phyloP scores from a whole-genome alignment of 2,113 vertebrate species.

The Xyliphius kryptos region DNA sequence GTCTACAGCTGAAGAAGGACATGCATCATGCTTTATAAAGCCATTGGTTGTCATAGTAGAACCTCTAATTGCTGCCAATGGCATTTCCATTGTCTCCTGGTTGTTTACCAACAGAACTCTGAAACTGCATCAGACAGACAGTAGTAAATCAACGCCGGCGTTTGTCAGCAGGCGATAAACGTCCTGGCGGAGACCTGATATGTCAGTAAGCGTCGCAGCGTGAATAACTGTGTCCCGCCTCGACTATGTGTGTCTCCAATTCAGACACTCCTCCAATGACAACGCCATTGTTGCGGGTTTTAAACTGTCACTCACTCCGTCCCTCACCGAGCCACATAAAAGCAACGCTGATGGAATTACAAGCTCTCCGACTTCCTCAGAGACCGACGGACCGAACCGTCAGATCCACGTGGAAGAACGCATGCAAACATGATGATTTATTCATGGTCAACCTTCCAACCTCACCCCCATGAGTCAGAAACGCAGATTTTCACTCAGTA shows the following conservation, averaged over 20 bases:
- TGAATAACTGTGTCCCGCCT: constrained; percentile 34
- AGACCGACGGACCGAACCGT: constrained; percentile 33
- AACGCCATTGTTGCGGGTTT: constrained; percentile 35
- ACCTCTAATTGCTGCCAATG: no score
- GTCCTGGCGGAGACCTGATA: constrained; percentile 31
- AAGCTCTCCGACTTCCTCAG: constrained; percentile 27
- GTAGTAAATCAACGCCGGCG: constrained; percentile 28
- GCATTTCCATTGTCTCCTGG: no score
- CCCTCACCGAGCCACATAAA: constrained; percentile 27
- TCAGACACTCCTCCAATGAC: constrained; percentile 27
- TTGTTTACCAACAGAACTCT: no score
- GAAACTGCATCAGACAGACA: constrained; percentile 7
- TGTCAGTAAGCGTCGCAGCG: constrained; percentile 25
- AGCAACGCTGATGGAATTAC: constrained; percentile 37
- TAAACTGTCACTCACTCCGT: constrained; percentile 41
- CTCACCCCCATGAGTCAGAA: no score
- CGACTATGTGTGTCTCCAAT: constrained; percentile 20
- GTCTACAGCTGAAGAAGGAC: no score
- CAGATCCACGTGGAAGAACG: constrained; percentile 25
- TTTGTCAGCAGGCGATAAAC: constrained; percentile 33
- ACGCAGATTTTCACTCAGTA: neutral
- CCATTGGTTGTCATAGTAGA: no score
- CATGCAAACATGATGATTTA: constrained; percentile 35
- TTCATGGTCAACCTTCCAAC: constrained; percentile 33
- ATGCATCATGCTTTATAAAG: no score